Conservation (phyloP, 1,140 invertebrate genomes). For the Goniozus legneri region DNA sequence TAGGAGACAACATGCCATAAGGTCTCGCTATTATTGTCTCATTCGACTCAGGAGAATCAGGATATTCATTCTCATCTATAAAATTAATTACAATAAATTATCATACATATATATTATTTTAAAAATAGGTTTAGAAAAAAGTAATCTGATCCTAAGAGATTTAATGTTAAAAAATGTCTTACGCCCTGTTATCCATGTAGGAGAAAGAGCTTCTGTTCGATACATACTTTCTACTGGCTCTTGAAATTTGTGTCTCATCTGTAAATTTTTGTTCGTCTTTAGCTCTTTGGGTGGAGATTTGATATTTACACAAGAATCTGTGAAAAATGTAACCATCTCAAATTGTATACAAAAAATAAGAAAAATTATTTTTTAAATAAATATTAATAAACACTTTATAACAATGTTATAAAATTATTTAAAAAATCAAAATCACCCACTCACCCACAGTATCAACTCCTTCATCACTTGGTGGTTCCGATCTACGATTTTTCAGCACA, state of each 20-base stretch:
- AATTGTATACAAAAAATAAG: constrained; percentile 4
- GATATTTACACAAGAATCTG: constrained; percentile 35
- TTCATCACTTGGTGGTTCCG: constrained; percentile 23
- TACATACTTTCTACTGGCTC: constrained; percentile 40
- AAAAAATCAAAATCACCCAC: constrained; percentile 6
- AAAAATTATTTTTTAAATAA: constrained; percentile 7
- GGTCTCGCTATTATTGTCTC: constrained; percentile 49
- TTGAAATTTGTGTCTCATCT: constrained; percentile 43
- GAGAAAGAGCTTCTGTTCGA: constrained; percentile 43
- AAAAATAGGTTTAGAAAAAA: constrained; percentile 1
- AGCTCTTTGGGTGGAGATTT: constrained; percentile 49
- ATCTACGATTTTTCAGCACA: constrained; percentile 39
- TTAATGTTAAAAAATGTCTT: constrained; percentile 18
- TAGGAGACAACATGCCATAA: constrained; percentile 44
- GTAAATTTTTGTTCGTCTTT: constrained; percentile 50
- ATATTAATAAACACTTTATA: background rate
- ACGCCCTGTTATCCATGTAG: constrained; percentile 41
- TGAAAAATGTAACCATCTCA: too few species aligned
- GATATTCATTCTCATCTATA: constrained; percentile 48
- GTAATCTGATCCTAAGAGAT: background rate
- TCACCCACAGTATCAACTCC: constrained; percentile 47
- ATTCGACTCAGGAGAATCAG: constrained; percentile 52
- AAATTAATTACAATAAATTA: constrained; percentile 2
- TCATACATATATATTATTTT: constrained; percentile 1
- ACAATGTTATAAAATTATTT: background rate